A percentile compares a stretch with the other conserved stretches of the same genome.
Evolutionary conservation across 1,140 invertebrate genomes (phyloP).

Genomic region (Zaprionus vittiger): DNA sequence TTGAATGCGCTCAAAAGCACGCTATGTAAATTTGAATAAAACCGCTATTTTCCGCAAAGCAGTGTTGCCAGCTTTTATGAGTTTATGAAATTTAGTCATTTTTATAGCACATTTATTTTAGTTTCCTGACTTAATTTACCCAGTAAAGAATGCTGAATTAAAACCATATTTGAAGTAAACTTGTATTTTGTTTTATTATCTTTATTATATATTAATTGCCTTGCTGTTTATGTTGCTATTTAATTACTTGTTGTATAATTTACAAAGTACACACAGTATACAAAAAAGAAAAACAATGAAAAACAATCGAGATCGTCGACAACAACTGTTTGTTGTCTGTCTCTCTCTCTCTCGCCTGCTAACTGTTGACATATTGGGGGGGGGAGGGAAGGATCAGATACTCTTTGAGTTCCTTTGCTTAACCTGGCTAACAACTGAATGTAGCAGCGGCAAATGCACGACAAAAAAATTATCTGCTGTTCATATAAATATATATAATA

Average conservation of each 20-base stretch:
- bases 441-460: constrained; percentile 3
- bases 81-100: no score
- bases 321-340: constrained; percentile 4
- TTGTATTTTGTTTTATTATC: constrained; percentile 39
- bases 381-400: constrained; percentile 9
- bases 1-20: not conserved
- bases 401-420: constrained; percentile 36
- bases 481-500: constrained; percentile 12
- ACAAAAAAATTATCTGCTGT: constrained; percentile 4
- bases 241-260: constrained; percentile 47
- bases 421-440: constrained; percentile 27
- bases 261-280: constrained; percentile 51
- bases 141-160: no score
- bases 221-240: constrained; percentile 49
- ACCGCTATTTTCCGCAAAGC: no score
- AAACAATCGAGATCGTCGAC: constrained; percentile 20
- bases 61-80: no score
- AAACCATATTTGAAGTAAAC: not conserved
- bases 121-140: no score
- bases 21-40: not conserved
- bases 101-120: no score
- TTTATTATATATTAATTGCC: constrained; percentile 53
- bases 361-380: constrained; percentile 21
- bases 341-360: constrained; percentile 11
- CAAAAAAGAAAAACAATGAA: constrained; percentile 29